Base-by-base conservation (phyloP, 2,113 vertebrate genomes). In the Chaetodon auriga region DNA sequence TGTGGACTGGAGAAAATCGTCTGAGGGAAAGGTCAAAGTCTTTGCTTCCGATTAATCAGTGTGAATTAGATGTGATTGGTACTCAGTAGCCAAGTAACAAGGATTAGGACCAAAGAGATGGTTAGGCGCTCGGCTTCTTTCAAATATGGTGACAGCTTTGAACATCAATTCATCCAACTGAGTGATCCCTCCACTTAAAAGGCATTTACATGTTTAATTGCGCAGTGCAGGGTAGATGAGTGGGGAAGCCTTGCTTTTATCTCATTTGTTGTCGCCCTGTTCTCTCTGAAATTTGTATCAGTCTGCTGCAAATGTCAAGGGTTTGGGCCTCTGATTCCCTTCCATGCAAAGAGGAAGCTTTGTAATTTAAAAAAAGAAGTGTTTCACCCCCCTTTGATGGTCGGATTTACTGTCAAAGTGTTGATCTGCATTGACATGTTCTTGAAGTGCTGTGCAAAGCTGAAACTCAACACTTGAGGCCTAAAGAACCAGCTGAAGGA, bases 381-480 rank as follows among this genome's bases (percentile, higher is more conserved):
- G 66, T 82, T 77, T 68, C 48, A 43, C 15, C 60, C 19, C 15
- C 46, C 48, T 76, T 89, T 86, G 85, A 88, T 75, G 78, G 73
- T 80, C n/a, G 62, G 73, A 80, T 89, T 90, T 87, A 85, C 89
- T 89, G 87, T 89, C 87, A 86, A 68, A 90, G 82, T 82, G 69
- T 62, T 89, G 87, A 90, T 89, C 80, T 81, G 70, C 89, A 78
- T 81, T 85, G 87, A 91, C 90, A 55, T 72, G 87, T 79, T 88
- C 82, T 70, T 86, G 87, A 90, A 87, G 83, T 84, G 61, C 85
- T 41, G 6, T 54, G 83, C 62, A 80, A 86, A 80, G 78, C 84
- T 86, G 86, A 84, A 87, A 89, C 84, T 80, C 68, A 74, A 87
- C 85, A 84, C 87, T 84, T 23, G 84, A 85, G 81, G 80, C 80